Conservation (phyloP, 2,113 vertebrate species). For the Tursiops truncatus region DNA sequence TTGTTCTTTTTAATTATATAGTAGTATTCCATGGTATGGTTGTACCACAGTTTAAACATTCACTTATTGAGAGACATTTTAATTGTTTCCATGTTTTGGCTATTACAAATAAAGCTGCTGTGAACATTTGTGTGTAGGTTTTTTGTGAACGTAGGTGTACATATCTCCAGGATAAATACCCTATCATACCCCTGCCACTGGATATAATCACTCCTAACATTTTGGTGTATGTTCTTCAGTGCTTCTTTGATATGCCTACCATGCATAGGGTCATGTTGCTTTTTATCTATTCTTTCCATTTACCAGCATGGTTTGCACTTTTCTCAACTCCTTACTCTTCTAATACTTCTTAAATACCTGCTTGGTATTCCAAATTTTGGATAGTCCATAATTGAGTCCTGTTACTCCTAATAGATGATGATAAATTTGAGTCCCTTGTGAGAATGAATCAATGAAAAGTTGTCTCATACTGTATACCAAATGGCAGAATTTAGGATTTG, state of each 20-base stretch:
- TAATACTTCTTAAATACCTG: background rate
- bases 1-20: background rate
- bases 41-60: background rate
- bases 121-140: background rate
- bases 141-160: background rate
- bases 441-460: conserved; percentile 20
- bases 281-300: background rate
- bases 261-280: background rate
- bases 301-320: conserved; percentile 12
- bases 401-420: background rate
- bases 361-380: background rate
- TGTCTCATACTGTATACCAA: background rate
- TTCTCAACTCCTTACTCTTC: background rate
- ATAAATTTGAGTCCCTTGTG: background rate
- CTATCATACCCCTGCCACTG: background rate
- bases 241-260: background rate
- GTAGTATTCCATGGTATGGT: background rate
- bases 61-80: background rate
- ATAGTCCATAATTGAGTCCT: background rate
- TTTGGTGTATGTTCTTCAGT: background rate
- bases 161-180: background rate
- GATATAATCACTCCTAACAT: background rate
- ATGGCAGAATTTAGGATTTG: conserved; percentile 20
- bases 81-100: background rate
- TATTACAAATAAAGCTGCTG: background rate